Evolutionary conservation across 2,797 vertebrate species (phyloP).

Genomic region (Delichon dasypus): DNA sequence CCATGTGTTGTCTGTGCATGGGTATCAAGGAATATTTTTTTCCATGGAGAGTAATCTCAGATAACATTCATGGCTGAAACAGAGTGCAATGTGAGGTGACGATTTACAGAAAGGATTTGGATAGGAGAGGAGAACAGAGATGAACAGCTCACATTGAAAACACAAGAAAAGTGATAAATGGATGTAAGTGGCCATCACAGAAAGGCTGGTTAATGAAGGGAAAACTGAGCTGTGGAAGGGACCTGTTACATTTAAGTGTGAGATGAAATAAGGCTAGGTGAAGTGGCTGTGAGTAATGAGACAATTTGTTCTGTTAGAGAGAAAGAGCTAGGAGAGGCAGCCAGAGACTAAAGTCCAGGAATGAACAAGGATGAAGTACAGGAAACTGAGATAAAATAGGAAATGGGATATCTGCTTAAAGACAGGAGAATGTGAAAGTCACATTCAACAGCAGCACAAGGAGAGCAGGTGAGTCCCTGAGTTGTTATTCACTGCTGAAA

Average conservation of each 20-base stretch:
- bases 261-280: not conserved
- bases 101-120: not conserved
- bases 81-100: not conserved
- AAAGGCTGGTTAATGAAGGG: not conserved
- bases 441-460: not conserved
- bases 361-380: constrained; percentile 12
- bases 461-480: not conserved
- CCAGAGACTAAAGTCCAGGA: not conserved
- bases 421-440: not conserved
- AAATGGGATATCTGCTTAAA: constrained; percentile 7
- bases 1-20: not conserved
- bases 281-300: not conserved
- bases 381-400: constrained; percentile 22
- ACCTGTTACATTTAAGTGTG: not conserved
- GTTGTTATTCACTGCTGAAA: not conserved
- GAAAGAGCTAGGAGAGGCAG: constrained; percentile 8
- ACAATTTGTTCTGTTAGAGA: not conserved
- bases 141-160: not conserved
- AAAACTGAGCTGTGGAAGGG: not conserved
- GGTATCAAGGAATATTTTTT: not conserved
- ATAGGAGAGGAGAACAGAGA: not conserved
- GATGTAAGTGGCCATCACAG: not conserved
- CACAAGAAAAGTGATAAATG: not conserved
- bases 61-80: not conserved
- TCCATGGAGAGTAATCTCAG: not conserved